Evolutionary conservation across 2,113 vertebrate species (phyloP), one percentile per base, ranked within the genome.

Genomic region (Tragelaphus imberbis): DNA sequence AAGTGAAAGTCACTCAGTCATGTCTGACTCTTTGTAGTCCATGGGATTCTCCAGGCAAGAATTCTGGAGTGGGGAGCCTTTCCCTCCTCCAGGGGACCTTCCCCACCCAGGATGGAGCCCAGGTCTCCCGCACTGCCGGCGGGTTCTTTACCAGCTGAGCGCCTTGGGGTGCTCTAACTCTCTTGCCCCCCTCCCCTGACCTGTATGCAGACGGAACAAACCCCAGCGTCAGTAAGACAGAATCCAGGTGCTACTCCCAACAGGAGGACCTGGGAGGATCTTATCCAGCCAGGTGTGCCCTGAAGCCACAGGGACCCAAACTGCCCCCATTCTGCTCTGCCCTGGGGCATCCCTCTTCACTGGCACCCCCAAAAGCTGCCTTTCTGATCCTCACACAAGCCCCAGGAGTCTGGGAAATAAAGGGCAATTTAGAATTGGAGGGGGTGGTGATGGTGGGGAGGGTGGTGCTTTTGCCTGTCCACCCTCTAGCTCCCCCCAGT

Each of bases 161-260:
- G 0, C 68, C 68, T 23, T 71, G 56, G 21, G 75, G 2, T 2
- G 8, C 7, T 30, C 36, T 11, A 5, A 1, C 65, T 68, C 21
- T 8, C 40, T 6, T 1, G 7, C 7, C 30, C 15, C 16, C 51
- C 1, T 23, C 16, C 9, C 15, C 30, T 7, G 44, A 10, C 1
- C 19, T 21, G 27, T 17, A 19, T 0, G 0, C 53, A 15, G 12
- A 5, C 0, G 6, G 30, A 7, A 12, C 3, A 1, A 23, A 23
- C 11, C 65, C 2, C 12, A 0, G 1, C 4, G 2, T 7, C 13
- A 0, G 25, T 51, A 11, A 5, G 15, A 19, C 27, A 47, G 12
- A 23, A 8, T 23, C 49, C 15, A 6, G 36, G 25, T 13, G 1
- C 2, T 2, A 12, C 9, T 1, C 0, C 4, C 36, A 6, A 6